Conservation (phyloP, 2,797 vertebrate species). For the Margarornis squamiger region DNA sequence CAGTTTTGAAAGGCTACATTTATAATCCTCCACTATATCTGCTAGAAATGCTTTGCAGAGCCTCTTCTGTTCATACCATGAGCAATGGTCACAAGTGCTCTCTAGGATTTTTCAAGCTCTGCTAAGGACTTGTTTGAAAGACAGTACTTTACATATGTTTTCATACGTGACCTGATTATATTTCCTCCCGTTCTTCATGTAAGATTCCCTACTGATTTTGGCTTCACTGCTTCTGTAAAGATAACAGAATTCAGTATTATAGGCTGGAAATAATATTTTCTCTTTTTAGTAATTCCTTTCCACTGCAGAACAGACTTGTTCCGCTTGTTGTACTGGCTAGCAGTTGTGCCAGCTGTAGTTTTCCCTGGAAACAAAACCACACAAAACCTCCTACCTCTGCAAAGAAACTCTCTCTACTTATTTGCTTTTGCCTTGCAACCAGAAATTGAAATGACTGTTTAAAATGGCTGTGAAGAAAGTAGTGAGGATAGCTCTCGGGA, state of each 20-base stretch:
- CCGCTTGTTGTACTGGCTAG: not conserved
- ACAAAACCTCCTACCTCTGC: not conserved
- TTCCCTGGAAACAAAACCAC: not conserved
- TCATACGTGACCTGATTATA: not conserved
- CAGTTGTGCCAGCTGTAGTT: not conserved
- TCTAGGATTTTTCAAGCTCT: not conserved
- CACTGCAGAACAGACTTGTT: not conserved
- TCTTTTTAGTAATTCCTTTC: not conserved
- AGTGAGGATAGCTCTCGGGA: not conserved
- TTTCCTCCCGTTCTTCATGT: not conserved
- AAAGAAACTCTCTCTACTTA: not conserved
- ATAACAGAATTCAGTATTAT: conserved; percentile 8
- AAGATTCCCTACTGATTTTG: conserved; percentile 14
- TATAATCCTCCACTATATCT: not conserved
- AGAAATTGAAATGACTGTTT: not conserved
- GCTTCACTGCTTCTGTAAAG: not conserved
- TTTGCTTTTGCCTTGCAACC: not conserved
- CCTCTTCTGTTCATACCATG: not conserved
- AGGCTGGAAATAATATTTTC: not conserved
- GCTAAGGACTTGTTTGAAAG: not conserved
- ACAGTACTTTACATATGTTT: not conserved
- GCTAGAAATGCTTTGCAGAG: not conserved
- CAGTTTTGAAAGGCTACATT: not conserved
- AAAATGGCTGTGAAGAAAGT: not conserved
- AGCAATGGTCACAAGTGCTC: not conserved